Evolutionary conservation across 1,140 invertebrate genomes (phyloP).

Genomic region (Dendrolimus kikuchii): DNA sequence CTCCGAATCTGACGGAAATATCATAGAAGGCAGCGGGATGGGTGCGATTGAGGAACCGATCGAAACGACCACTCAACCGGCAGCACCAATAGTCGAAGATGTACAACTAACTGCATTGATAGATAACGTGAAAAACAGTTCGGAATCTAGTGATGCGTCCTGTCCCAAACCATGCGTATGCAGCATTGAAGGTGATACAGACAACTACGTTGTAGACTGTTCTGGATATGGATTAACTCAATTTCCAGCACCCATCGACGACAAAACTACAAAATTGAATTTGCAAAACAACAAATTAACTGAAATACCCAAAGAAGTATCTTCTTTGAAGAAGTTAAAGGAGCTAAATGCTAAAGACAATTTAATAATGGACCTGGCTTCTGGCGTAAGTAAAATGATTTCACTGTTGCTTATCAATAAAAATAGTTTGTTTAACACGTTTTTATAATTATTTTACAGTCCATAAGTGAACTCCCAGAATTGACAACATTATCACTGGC

Average conservation of each 20-base stretch:
- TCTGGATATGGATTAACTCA: slow-evolving; percentile 46
- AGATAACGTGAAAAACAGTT: slow-evolving; percentile 14
- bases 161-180: slow-evolving; percentile 55
- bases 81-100: slow-evolving; percentile 32
- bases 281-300: slow-evolving; percentile 71
- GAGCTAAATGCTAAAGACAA: slow-evolving; percentile 70
- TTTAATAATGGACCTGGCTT: slow-evolving; percentile 50
- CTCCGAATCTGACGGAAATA: slow-evolving; percentile 25
- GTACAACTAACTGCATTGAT: slow-evolving; percentile 18
- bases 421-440: slow-evolving; percentile 1
- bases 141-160: slow-evolving; percentile 13
- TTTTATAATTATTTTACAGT: slow-evolving; percentile 36
- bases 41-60: slow-evolving; percentile 29
- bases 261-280: slow-evolving; percentile 50
- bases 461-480: slow-evolving; percentile 58
- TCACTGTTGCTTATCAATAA: background rate
- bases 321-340: slow-evolving; percentile 55
- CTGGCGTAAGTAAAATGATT: slow-evolving; percentile 43
- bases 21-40: slow-evolving; percentile 44
- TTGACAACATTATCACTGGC: slow-evolving; percentile 56
- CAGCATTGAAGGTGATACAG: slow-evolving; percentile 37
- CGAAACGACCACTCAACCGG: slow-evolving; percentile 24
- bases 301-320: slow-evolving; percentile 68
- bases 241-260: slow-evolving; percentile 43
- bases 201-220: slow-evolving; percentile 49